Evolutionary conservation across 1,140 invertebrate species (phyloP).

Genomic region (Philopotamus ludificatus): DNA sequence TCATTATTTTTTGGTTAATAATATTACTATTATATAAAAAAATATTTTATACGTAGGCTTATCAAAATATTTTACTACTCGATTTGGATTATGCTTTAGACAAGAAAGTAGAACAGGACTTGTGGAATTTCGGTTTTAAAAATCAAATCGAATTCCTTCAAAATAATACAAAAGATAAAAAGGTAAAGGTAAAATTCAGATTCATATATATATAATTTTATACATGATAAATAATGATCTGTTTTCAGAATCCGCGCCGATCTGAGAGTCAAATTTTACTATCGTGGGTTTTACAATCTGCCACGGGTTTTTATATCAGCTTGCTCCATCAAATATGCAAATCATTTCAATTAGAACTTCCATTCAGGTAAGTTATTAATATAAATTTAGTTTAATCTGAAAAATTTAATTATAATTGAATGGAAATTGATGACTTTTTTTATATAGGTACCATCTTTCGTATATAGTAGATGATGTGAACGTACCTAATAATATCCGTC

Average conservation of each 20-base stretch:
- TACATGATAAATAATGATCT: neutral
- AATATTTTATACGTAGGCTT: slow-evolving; percentile 43
- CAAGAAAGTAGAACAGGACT: slow-evolving; percentile 84
- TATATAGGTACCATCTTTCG: slow-evolving; percentile 45
- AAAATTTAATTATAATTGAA: slow-evolving; percentile 5
- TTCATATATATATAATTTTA: neutral
- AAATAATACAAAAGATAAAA: slow-evolving; percentile 72
- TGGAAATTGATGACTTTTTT: neutral
- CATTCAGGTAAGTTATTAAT: slow-evolving; percentile 63
- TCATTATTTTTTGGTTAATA: neutral
- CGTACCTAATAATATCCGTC: slow-evolving; percentile 44
- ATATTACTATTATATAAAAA: neutral
- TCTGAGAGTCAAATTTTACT: slow-evolving; percentile 73
- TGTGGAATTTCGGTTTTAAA: slow-evolving; percentile 88
- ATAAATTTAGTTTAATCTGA: neutral
- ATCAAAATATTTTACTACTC: slow-evolving; percentile 75
- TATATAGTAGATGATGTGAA: slow-evolving; percentile 47
- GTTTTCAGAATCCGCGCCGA: slow-evolving; percentile 65
- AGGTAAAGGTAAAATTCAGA: slow-evolving; percentile 53
- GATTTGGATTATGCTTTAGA: slow-evolving; percentile 86
- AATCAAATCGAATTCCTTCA: slow-evolving; percentile 81
- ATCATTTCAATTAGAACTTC: slow-evolving; percentile 76
- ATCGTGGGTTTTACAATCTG: slow-evolving; percentile 76
- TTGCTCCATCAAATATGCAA: slow-evolving; percentile 80
- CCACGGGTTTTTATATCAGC: slow-evolving; percentile 82